These are phyloP conservation scores for Hapalemur alaotrensis DNA, from an alignment of 2,797 vertebrate genomes.

Conservation along the genomic window DNA sequence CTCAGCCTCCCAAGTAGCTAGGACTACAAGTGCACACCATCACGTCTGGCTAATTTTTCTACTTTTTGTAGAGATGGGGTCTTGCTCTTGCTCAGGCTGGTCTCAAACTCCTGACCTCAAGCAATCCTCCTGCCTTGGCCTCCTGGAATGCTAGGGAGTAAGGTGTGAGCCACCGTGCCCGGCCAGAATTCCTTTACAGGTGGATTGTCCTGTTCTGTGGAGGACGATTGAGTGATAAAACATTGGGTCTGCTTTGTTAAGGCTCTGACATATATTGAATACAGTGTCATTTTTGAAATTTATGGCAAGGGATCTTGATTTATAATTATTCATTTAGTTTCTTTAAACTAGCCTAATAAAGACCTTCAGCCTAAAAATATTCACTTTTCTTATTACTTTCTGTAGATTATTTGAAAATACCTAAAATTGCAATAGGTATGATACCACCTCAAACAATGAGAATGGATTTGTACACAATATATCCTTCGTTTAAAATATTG, in stretches of 20 bases:
- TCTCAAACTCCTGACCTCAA: no score
- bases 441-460: neutral
- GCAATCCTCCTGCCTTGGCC: no score
- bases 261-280: neutral
- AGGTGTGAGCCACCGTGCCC: no score
- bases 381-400: neutral
- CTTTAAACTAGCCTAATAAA: neutral
- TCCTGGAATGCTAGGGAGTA: no score
- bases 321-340: neutral
- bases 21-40: no score
- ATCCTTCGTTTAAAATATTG: neutral
- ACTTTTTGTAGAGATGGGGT: no score
- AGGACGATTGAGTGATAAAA: neutral
- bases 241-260: neutral
- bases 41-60: no score
- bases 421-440: neutral
- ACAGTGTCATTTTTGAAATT: conserved; percentile 18
- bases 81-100: no score
- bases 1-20: no score
- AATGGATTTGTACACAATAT: neutral
- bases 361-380: neutral
- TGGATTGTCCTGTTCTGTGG: neutral
- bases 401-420: conserved; percentile 29
- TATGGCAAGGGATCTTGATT: neutral
- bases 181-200: neutral